phyloP scores from a whole-genome alignment of 2,797 vertebrate genomes.

The Silurus lanzhouensis region DNA sequence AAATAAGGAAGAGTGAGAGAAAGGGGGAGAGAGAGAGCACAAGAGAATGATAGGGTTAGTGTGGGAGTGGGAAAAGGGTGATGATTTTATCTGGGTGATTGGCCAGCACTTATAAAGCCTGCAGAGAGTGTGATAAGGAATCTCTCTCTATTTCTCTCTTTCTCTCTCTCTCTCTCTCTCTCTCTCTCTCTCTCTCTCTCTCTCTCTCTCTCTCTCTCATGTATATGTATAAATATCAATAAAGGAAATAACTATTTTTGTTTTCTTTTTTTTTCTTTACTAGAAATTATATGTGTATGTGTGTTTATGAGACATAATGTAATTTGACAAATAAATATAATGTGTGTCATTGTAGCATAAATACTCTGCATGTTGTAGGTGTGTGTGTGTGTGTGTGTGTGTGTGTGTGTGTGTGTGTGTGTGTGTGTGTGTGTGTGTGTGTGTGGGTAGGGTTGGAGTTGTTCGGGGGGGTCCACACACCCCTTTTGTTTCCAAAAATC shows the following conservation, averaged over 20 bases:
- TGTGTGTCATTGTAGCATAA: slow-evolving; percentile 73
- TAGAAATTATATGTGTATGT: background rate
- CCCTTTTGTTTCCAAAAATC: slow-evolving; percentile 83
- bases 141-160: background rate
- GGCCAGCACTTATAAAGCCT: slow-evolving; percentile 81
- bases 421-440: slow-evolving; percentile 26
- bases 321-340: background rate
- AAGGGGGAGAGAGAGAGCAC: slow-evolving; percentile 62
- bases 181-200: slow-evolving; percentile 9
- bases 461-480: slow-evolving; percentile 61
- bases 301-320: slow-evolving; percentile 1
- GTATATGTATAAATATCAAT: background rate
- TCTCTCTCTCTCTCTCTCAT: background rate
- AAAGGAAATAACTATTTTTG: no score
- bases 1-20: slow-evolving; percentile 55
- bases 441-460: slow-evolving; percentile 63
- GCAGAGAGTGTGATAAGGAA: slow-evolving; percentile 77
- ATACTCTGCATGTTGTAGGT: slow-evolving; percentile 63
- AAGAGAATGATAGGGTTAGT: slow-evolving; percentile 69
- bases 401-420: slow-evolving; percentile 22
- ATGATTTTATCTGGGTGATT: slow-evolving; percentile 81
- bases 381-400: slow-evolving; percentile 11
- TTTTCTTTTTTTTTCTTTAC: background rate
- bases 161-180: background rate
- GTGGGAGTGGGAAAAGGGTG: slow-evolving; percentile 74